Evolutionary conservation across 2,113 vertebrate species (phyloP).

Genomic region (Recurvirostra avosetta): DNA sequence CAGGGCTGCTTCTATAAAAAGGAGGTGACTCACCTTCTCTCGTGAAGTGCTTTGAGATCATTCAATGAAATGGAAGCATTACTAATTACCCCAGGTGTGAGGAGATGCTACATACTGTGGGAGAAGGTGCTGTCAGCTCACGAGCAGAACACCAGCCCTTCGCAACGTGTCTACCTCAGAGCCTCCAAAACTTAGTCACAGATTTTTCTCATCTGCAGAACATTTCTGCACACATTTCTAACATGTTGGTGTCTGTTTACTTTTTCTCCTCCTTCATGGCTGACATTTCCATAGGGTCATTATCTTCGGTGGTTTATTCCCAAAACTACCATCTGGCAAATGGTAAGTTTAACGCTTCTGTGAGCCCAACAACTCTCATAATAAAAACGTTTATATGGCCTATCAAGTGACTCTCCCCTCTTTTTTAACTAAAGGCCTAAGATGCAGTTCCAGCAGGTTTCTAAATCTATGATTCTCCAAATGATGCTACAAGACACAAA

Average conservation of each 20-base stretch:
- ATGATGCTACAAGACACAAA: background rate
- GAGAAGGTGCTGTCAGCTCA: background rate
- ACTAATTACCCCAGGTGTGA: background rate
- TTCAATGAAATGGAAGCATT: background rate
- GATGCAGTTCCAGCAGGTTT: background rate
- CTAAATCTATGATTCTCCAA: fast-evolving
- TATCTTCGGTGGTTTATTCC: background rate
- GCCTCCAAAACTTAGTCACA: background rate
- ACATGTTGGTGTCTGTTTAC: background rate
- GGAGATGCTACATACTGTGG: background rate
- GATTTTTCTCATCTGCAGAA: background rate
- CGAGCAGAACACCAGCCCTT: background rate
- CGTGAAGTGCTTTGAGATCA: background rate
- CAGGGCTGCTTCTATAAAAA: background rate
- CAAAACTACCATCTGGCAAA: background rate
- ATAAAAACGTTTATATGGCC: fast-evolving
- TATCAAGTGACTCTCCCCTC: fast-evolving
- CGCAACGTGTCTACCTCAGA: fast-evolving
- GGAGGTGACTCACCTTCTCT: background rate
- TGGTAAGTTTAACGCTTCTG: fast-evolving
- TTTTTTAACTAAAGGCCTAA: background rate
- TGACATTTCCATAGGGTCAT: background rate
- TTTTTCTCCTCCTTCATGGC: background rate
- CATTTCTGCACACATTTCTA: background rate
- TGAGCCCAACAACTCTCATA: background rate